A percentile compares a stretch with the other conserved stretches of the same genome.
phyloP scores from a whole-genome alignment of 2,797 vertebrate species.

The Lithobates pipiens region DNA sequence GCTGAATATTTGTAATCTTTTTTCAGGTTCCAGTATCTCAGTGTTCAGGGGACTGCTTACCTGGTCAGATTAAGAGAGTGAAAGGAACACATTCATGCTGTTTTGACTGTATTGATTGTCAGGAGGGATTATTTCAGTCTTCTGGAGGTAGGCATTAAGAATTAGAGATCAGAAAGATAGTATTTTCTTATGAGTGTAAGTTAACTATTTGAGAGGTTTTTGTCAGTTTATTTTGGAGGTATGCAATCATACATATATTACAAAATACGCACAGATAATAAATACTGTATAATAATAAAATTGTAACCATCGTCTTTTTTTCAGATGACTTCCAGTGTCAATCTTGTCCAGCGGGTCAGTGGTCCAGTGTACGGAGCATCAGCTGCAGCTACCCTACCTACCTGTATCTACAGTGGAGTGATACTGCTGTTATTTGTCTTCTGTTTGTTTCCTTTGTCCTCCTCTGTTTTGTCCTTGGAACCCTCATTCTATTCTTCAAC shows the following conservation, averaged over 20 bases:
- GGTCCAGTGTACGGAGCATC: constrained; percentile 80
- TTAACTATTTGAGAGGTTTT: no score
- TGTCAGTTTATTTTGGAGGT: no score
- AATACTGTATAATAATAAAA: not conserved
- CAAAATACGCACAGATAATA: no score
- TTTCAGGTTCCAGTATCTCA: constrained; percentile 79
- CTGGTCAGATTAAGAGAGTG: constrained; percentile 82
- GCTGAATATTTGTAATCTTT: not conserved
- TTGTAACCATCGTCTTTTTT: not conserved
- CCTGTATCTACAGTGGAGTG: constrained; percentile 77
- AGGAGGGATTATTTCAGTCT: constrained; percentile 63
- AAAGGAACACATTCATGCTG: constrained; percentile 95
- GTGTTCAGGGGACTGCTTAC: constrained; percentile 81
- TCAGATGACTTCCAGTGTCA: constrained; percentile 70
- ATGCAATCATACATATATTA: no score
- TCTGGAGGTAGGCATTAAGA: constrained; percentile 11
- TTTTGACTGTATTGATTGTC: constrained; percentile 81
- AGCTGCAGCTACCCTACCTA: constrained; percentile 78
- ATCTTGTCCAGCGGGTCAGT: constrained; percentile 77
- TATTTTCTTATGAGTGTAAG: no score
- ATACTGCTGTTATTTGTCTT: constrained; percentile 71
- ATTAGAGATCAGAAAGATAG: not conserved
- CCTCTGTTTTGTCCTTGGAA: constrained; percentile 65
- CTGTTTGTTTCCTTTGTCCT: constrained; percentile 65
- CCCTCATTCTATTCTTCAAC: constrained; percentile 74